Evolutionary conservation across 2,888 invertebrate species (phyloP), one percentile per base, ranked within the genome.

Genomic region (Eubasilissa splendida): DNA sequence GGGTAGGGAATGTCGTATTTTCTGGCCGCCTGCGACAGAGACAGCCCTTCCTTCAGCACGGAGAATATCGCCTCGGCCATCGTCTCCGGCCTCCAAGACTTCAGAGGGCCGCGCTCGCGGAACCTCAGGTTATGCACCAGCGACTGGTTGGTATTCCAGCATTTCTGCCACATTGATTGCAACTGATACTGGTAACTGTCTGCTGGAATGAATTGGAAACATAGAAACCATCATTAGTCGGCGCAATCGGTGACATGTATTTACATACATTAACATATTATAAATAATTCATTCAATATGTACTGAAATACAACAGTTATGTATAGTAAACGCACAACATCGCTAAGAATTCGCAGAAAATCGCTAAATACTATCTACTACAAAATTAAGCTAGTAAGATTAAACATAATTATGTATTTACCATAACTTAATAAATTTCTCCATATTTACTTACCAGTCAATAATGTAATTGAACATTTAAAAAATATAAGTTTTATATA

Each of bases 1-100:
- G 97, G 97, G 89, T 97, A 97, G 76, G 97, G 97, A 88, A 97
- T 97, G 91, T 97, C 97, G 90, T 96, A 97, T 89, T 97, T 97
- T 85, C 97, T 92, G 31, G 97, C 97, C 0, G 97, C 97, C 87
- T 97, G 97, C 54, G 96, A 96, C 81, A 97, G 90, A 4, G 96
- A 96, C 81, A 97, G 91, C 22, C 97, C 97, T 87, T 97, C 97
- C 88, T 96, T 96, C 84, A 97, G 91, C 80, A 97, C 97, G 86
- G 96, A 96, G 90, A 97, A 96, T 85, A 97, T 97, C 84, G 97
- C 97, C 87, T 97, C 97, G 58, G 97, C 97, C 97, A 97, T 97
- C 81, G 97, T 97, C 88, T 97, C 97, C 3, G 97, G 97, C 76
- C 97, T 92, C 97, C 97, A 97, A 78, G 97, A 97, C 88, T 97